Percentiles rank a stretch among this genome's conserved stretches.
These are phyloP conservation scores for Notodonta dromedarius DNA, from an alignment of 2,888 invertebrate species.

Conservation along the genomic window DNA sequence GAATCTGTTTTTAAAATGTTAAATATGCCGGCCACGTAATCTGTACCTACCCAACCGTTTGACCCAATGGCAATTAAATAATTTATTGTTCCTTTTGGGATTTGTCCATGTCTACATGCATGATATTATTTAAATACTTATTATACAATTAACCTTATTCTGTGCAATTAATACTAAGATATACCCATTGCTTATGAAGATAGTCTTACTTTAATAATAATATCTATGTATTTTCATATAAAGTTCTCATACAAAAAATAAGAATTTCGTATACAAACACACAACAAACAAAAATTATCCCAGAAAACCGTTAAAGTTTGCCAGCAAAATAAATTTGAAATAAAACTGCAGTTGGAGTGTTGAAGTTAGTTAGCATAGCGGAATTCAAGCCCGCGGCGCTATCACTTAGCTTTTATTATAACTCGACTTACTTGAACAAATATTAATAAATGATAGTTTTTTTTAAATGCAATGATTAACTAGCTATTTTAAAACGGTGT, in stretches of 20 bases:
- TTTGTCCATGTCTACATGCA: neutral
- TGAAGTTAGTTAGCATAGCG: neutral
- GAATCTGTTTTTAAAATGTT: neutral
- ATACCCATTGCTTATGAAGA: too few species aligned
- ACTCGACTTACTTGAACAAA: too few species aligned
- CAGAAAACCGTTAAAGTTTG: constrained; percentile 4
- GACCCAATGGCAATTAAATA: neutral
- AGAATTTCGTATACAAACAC: too few species aligned
- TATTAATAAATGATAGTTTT: too few species aligned
- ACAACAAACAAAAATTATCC: neutral
- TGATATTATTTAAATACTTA: too few species aligned
- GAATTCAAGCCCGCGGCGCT: neutral
- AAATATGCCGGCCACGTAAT: constrained; percentile 1
- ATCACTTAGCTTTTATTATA: neutral
- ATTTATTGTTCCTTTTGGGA: neutral
- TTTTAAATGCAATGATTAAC: too few species aligned
- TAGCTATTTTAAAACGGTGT: too few species aligned
- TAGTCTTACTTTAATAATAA: too few species aligned
- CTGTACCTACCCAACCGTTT: neutral
- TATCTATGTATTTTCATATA: too few species aligned
- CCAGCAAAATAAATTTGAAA: neutral
- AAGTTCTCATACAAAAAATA: too few species aligned
- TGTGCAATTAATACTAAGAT: too few species aligned
- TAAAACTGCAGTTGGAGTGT: constrained; percentile 3
- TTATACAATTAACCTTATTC: too few species aligned